phyloP scores from a whole-genome alignment of 2,113 vertebrate genomes.

The Callocephalon fimbriatum region DNA sequence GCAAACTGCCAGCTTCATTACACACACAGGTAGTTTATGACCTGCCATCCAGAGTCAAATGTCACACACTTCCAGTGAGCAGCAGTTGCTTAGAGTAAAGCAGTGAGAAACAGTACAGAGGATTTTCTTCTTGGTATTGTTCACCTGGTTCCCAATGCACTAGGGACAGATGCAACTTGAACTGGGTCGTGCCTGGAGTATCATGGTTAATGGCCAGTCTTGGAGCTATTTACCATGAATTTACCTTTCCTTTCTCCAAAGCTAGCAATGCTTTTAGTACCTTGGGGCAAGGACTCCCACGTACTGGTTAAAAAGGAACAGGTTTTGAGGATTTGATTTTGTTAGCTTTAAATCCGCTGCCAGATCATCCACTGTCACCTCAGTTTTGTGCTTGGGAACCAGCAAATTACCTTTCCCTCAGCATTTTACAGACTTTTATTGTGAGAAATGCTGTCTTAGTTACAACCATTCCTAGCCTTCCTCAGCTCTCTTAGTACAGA shows the following conservation, averaged over 20 bases:
- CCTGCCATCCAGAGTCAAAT: not conserved
- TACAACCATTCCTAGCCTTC: not conserved
- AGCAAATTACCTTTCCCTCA: not conserved
- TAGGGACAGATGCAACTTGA: not conserved
- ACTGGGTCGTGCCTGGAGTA: not conserved
- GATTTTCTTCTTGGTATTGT: not conserved
- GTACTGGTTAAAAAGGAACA: not conserved
- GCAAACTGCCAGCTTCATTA: not conserved
- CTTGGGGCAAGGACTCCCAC: not conserved
- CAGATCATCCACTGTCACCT: not conserved
- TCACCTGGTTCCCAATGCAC: not conserved
- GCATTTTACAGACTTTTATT: not conserved
- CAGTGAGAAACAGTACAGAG: not conserved
- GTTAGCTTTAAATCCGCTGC: not conserved
- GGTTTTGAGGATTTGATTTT: not conserved
- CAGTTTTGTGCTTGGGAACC: not conserved
- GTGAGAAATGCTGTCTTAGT: not conserved
- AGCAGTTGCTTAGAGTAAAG: not conserved
- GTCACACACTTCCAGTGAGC: accelerated
- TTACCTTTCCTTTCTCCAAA: not conserved
- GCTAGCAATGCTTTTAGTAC: not conserved
- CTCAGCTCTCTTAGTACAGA: not conserved
- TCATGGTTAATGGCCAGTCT: not conserved
- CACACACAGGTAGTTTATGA: not conserved
- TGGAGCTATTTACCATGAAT: not conserved